phyloP scores from a whole-genome alignment of 2,797 vertebrate species.

The Amblyraja radiata region DNA sequence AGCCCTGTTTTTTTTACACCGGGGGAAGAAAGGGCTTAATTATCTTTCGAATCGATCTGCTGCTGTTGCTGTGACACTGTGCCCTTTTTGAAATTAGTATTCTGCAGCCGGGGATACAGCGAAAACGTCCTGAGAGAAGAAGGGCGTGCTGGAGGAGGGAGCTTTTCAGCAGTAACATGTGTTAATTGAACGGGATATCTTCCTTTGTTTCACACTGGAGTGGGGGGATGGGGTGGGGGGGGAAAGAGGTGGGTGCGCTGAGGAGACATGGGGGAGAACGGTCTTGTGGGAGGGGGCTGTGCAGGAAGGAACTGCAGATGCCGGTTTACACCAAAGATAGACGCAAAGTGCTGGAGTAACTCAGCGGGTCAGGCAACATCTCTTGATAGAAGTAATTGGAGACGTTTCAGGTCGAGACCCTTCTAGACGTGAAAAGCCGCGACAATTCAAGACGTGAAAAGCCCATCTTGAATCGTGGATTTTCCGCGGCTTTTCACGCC shows the following conservation, averaged over 20 bases:
- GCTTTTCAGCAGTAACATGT: not conserved
- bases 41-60: constrained; percentile 1
- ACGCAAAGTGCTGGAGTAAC: too few relatives aligned
- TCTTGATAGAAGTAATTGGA: too few relatives aligned
- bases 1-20: not conserved
- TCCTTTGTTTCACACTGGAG: not conserved
- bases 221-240: not conserved
- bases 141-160: not conserved
- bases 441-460: too few relatives aligned
- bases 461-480: too few relatives aligned
- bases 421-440: too few relatives aligned
- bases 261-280: not conserved
- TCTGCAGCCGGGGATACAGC: constrained; percentile 22
- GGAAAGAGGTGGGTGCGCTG: too few relatives aligned
- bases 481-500: too few relatives aligned
- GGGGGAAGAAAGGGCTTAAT: not conserved
- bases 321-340: too few relatives aligned
- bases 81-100: constrained; percentile 16
- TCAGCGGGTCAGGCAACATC: too few relatives aligned
- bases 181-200: not conserved
- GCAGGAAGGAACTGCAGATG: too few relatives aligned
- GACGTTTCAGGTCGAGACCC: too few relatives aligned
- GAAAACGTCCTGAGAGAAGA: constrained; percentile 9
- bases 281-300: too few relatives aligned
- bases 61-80: not conserved